Percentiles rank a stretch among this genome's conserved stretches.
Conservation (phyloP, 2,113 vertebrate species). For the Bolborhynchus lineola region DNA sequence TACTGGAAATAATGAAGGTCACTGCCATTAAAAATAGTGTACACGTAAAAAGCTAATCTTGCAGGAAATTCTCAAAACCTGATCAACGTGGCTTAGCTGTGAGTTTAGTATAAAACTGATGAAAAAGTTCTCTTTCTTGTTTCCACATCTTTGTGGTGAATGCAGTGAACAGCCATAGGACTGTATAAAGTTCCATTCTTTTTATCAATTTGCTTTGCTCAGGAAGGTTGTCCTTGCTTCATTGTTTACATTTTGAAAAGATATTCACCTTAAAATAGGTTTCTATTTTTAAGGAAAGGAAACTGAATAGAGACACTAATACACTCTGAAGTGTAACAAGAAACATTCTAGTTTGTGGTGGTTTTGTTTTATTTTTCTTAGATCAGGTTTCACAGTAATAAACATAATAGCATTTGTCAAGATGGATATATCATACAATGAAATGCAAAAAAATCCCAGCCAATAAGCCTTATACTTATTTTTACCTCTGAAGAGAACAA, state of each 20-base stretch:
- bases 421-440: not conserved
- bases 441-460: not conserved
- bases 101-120: not conserved
- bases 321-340: not conserved
- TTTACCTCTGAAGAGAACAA: not conserved
- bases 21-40: not conserved
- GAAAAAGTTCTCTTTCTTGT: not conserved
- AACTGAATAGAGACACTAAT: not conserved
- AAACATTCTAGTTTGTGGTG: not conserved
- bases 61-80: not conserved
- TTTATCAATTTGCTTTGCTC: not conserved
- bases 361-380: not conserved
- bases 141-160: not conserved
- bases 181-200: not conserved
- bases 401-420: not conserved
- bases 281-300: not conserved
- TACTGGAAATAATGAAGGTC: not conserved
- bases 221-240: not conserved
- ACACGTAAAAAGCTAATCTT: not conserved
- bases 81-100: not conserved
- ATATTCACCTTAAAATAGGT: not conserved
- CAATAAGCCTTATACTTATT: not conserved
- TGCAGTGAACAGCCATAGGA: not conserved
- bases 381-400: not conserved
- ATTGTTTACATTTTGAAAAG: not conserved